phyloP scores from a whole-genome alignment of 1,140 invertebrate species.

The Copidosoma floridanum region DNA sequence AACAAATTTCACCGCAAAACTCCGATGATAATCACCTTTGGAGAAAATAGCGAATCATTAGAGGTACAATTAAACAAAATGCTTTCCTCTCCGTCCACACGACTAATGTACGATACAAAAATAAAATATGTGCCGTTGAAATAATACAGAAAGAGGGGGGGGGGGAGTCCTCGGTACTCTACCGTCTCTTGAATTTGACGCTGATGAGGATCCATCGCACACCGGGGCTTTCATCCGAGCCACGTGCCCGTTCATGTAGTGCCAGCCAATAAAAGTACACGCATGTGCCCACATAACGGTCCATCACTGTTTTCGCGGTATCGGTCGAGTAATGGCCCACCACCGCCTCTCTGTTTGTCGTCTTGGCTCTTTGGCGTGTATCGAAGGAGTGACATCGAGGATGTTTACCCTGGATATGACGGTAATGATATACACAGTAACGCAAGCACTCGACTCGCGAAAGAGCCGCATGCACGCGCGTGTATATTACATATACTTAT shows the following conservation, averaged over 20 bases:
- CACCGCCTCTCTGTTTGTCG: neutral
- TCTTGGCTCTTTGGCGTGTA: too few species aligned
- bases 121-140: neutral
- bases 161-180: too few species aligned
- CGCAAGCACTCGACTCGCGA: neutral
- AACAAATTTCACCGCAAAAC: too few species aligned
- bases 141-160: neutral
- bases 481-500: neutral
- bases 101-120: too few species aligned
- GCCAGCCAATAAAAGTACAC: too few species aligned
- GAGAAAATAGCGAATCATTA: too few species aligned
- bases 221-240: neutral
- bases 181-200: too few species aligned
- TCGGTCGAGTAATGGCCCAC: neutral
- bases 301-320: slow-evolving; percentile 3
- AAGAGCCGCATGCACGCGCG: neutral
- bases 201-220: too few species aligned
- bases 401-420: slow-evolving; percentile 16
- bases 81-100: too few species aligned
- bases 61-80: too few species aligned
- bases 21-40: too few species aligned
- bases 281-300: neutral
- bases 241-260: neutral
- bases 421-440: slow-evolving; percentile 14
- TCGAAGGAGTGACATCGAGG: neutral